These are phyloP conservation scores for Trachelus iudaicus DNA, from an alignment of 2,888 invertebrate genomes.

Conservation along the genomic window DNA sequence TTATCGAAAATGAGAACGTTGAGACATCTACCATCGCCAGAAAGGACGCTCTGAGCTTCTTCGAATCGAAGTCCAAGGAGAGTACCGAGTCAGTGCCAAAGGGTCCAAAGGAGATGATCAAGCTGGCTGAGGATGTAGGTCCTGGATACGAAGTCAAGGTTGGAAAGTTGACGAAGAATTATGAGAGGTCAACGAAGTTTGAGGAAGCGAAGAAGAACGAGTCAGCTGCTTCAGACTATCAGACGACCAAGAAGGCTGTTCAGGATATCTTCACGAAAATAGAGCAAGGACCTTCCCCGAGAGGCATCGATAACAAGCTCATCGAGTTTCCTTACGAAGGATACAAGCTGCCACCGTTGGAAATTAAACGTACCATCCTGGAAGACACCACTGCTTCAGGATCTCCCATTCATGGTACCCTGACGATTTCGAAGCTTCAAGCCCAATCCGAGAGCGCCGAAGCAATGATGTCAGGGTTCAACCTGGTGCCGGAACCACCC, in stretches of 20 bases:
- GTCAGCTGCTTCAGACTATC: constrained; percentile 33
- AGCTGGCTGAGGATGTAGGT: constrained; percentile 46
- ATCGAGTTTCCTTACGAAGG: constrained; percentile 62
- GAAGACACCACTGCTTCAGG: constrained; percentile 57
- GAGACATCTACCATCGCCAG: constrained; percentile 73
- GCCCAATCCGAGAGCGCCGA: constrained; percentile 58
- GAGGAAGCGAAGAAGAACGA: constrained; percentile 54
- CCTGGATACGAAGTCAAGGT: constrained; percentile 56
- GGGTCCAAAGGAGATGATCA: constrained; percentile 64
- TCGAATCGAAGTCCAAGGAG: constrained; percentile 73
- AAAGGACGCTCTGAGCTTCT: constrained; percentile 75
- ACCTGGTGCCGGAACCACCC: constrained; percentile 76
- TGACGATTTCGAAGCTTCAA: constrained; percentile 53
- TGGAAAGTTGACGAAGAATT: constrained; percentile 59
- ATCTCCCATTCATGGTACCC: constrained; percentile 53
- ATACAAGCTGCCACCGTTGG: constrained; percentile 50
- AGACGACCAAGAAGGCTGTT: constrained; percentile 50
- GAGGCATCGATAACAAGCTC: constrained; percentile 58
- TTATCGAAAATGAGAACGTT: constrained; percentile 60
- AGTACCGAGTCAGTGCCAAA: constrained; percentile 50
- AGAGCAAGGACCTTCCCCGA: constrained; percentile 45
- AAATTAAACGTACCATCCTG: constrained; percentile 47
- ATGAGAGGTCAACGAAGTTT: constrained; percentile 56
- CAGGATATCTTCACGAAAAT: constrained; percentile 58
- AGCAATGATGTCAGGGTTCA: constrained; percentile 66